Conservation (phyloP, 2,113 vertebrate species). For the Phylloscopus trochiloides region DNA sequence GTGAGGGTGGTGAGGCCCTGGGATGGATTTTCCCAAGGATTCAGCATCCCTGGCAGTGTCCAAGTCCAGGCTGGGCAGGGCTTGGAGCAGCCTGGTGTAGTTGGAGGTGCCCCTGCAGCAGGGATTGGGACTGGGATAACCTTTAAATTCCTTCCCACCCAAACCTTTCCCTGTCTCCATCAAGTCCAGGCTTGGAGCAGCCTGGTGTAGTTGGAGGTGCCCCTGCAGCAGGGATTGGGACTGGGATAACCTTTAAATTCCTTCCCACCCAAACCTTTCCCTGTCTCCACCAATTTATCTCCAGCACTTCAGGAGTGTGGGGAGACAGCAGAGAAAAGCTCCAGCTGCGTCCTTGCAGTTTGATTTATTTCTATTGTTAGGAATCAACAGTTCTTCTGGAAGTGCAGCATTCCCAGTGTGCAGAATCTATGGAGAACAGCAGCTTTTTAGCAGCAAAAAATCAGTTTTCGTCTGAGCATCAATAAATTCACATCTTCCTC, state of each 20-base stretch:
- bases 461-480: neutral
- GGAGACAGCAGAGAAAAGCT: neutral
- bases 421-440: accelerated
- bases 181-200: neutral
- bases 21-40: neutral
- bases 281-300: neutral
- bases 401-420: neutral
- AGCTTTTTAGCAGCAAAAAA: neutral
- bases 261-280: neutral
- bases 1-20: neutral
- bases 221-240: neutral
- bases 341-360: neutral
- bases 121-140: too few relatives aligned
- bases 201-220: neutral
- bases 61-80: neutral
- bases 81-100: too few relatives aligned
- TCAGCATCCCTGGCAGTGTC: neutral
- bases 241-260: neutral
- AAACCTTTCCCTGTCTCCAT: too few relatives aligned
- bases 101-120: too few relatives aligned
- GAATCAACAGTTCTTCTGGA: neutral
- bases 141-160: too few relatives aligned
- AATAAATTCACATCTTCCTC: neutral
- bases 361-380: neutral
- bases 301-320: neutral